A percentile compares a stretch with the other conserved stretches of the same genome.
These are phyloP conservation scores for Cryptoblepharus egeriae DNA, from an alignment of 2,797 vertebrate species.

Conservation along the genomic window DNA sequence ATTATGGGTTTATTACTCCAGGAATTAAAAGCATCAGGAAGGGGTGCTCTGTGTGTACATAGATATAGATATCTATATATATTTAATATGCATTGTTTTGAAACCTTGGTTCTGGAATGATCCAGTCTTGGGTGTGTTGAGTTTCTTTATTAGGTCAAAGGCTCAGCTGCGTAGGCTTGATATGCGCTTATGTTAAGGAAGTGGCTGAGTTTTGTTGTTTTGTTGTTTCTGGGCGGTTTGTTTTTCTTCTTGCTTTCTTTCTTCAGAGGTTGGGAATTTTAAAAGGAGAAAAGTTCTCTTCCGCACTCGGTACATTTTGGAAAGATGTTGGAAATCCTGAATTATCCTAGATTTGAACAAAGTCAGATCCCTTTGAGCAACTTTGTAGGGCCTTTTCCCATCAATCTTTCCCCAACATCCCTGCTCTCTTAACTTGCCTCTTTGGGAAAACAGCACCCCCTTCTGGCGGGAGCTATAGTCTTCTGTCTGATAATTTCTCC, in stretches of 20 bases:
- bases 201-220: constrained; percentile 53
- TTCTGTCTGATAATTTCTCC: not conserved
- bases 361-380: not conserved
- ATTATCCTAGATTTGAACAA: constrained; percentile 3
- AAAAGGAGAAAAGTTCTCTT: constrained; percentile 33
- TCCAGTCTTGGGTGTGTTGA: constrained; percentile 37
- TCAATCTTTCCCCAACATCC: rapidly evolving
- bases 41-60: not conserved
- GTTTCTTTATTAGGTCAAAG: constrained; percentile 55
- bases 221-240: not conserved
- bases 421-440: not conserved
- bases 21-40: constrained; percentile 36
- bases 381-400: not conserved
- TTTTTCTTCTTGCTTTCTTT: not conserved
- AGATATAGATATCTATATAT: too few species aligned
- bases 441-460: constrained; percentile 20
- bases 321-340: rapidly evolving
- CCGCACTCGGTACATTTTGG: not conserved
- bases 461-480: constrained; percentile 29
- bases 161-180: constrained; percentile 58
- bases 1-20: constrained; percentile 31
- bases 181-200: constrained; percentile 46
- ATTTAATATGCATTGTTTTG: not conserved
- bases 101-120: not conserved
- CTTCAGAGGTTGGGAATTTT: constrained; percentile 29